Evolutionary conservation across 2,888 invertebrate genomes (phyloP), one percentile per base, ranked within the genome.

Genomic region (Phania funesta): DNA sequence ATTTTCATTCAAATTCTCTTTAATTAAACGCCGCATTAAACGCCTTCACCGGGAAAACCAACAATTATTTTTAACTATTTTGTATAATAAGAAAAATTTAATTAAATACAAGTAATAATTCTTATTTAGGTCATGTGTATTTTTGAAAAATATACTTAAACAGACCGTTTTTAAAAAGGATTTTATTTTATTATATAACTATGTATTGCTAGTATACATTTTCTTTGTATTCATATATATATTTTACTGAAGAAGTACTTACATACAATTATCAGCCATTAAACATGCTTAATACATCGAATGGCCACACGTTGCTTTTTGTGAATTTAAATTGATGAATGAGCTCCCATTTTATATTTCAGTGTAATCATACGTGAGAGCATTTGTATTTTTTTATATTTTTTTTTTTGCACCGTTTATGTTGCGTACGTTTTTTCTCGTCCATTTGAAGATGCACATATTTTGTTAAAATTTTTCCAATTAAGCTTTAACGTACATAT

Each of bases 401-500:
- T 18, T n/a, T 29, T 50, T 35, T 62, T 64, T 54, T 35, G 13
- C 50, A 38, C 20, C 65, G 24, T 6, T 7, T 65, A 3, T 24
- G 26, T 68, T 20, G 52, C 62, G 50, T 16, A 20, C 9, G n/a
- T 41, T 46, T 18, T 6, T 44, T 32, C 67, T 18, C 11, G 32
- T 44, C 52, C 38, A 62, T 62, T n/a, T 65, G 58, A 18, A 52
- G 18, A 76, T 73, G 29, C 46, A 38, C 46, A 52, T 46, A 32
- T 58, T 60, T 65, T 71, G 16, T 44, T 44, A 26, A 24, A 16
- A 29, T 35, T 58, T 74, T 82, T 78, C 82, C 74, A 82, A 82
- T 82, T 82, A 82, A 78, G 78, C 74, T 54, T 58, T 78, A 75
- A 60, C 78, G 70, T 71, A 65, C 54, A 82, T 78, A 65, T 70